These are phyloP conservation scores for Euclidia mi DNA, from an alignment of 2,888 invertebrate species.

Conservation along the genomic window DNA sequence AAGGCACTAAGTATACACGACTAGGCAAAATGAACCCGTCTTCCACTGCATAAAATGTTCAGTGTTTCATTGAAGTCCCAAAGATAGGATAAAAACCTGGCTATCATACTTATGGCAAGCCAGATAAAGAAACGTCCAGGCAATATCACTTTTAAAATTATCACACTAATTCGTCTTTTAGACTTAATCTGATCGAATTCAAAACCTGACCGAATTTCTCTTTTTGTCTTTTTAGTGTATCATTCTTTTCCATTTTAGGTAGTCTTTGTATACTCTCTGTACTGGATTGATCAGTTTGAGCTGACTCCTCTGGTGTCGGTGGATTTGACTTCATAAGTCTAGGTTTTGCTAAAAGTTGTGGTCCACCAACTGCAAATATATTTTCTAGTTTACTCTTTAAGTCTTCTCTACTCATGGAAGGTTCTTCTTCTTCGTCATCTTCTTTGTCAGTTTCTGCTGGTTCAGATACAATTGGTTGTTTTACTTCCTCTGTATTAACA, in stretches of 20 bases:
- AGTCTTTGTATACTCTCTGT: conserved; percentile 76
- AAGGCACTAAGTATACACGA: too few species aligned
- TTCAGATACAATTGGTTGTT: conserved; percentile 25
- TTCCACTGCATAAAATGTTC: neutral
- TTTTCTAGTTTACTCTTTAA: conserved; percentile 82
- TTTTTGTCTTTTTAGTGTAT: conserved; percentile 83
- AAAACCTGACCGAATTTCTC: conserved; percentile 82
- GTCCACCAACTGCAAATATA: conserved; percentile 79
- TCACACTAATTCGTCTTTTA: conserved; percentile 78
- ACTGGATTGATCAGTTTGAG: conserved; percentile 75
- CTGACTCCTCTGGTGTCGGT: conserved; percentile 78
- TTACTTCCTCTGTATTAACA: conserved; percentile 58
- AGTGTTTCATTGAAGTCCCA: neutral
- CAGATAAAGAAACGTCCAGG: conserved; percentile 16
- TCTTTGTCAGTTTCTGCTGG: conserved; percentile 60
- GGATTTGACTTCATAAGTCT: conserved; percentile 79
- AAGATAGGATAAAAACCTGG: neutral
- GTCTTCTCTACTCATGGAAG: conserved; percentile 73
- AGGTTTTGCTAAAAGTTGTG: conserved; percentile 69
- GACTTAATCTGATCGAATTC: conserved; percentile 81
- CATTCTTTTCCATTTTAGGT: conserved; percentile 82
- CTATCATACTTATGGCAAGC: neutral
- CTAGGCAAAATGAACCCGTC: too few species aligned
- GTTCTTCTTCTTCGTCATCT: conserved; percentile 65
- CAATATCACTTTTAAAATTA: conserved; percentile 32